Evolutionary conservation across 2,113 vertebrate species (phyloP).

Genomic region (Psephotus haematonotus): DNA sequence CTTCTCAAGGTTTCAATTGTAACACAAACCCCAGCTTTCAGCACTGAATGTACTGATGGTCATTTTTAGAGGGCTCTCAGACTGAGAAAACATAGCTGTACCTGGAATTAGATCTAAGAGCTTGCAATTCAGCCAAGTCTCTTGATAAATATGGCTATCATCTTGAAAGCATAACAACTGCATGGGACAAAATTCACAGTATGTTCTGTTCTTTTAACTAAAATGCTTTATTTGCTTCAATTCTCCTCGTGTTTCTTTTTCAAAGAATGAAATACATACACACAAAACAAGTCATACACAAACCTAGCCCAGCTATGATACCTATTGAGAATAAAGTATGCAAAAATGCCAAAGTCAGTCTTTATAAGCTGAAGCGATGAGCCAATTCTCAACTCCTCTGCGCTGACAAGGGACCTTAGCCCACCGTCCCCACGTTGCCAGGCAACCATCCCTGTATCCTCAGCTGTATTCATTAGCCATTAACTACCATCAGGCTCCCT

Average conservation of each 20-base stretch:
- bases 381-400: neutral
- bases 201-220: neutral
- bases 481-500: constrained; percentile 39
- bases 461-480: constrained; percentile 44
- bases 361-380: neutral
- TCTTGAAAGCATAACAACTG: neutral
- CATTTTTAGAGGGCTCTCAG: neutral
- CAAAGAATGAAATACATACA: neutral
- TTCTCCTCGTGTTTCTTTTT: neutral
- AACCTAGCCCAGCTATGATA: neutral
- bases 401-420: neutral
- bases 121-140: neutral
- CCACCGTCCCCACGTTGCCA: constrained; percentile 34
- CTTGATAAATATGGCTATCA: neutral
- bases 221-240: neutral
- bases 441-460: constrained; percentile 41
- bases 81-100: neutral
- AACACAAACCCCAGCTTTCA: neutral
- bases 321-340: neutral
- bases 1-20: neutral
- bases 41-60: neutral
- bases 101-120: neutral
- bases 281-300: neutral
- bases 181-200: neutral
- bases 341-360: neutral